Conservation (phyloP, 1,140 invertebrate species). For the Adoxophyes honmai region DNA sequence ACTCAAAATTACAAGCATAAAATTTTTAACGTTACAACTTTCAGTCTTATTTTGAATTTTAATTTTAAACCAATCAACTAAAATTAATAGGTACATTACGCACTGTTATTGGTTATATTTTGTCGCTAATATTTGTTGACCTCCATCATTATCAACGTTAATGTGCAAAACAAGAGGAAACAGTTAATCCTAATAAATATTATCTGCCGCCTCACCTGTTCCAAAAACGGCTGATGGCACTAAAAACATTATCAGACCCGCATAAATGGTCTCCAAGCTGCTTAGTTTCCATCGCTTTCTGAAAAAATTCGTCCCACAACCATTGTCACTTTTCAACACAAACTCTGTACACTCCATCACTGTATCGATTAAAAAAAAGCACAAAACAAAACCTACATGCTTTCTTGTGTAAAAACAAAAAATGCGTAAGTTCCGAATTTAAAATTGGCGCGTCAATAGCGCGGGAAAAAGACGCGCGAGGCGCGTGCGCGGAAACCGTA, state of each 20-base stretch:
- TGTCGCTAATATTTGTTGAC: too few relatives aligned
- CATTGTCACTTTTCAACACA: not conserved
- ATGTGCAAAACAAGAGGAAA: too few relatives aligned
- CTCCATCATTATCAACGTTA: too few relatives aligned
- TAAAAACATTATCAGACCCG: slow-evolving; percentile 49
- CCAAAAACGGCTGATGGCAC: slow-evolving; percentile 50
- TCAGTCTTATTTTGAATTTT: too few relatives aligned
- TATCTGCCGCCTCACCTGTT: slow-evolving; percentile 43
- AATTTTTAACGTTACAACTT: too few relatives aligned
- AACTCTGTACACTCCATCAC: slow-evolving; percentile 7
- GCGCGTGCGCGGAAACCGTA: slow-evolving; percentile 42
- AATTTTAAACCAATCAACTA: too few relatives aligned
- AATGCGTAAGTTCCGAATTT: slow-evolving; percentile 21
- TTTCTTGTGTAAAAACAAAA: not conserved
- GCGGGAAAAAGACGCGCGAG: slow-evolving; percentile 36
- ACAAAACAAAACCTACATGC: slow-evolving; percentile 1
- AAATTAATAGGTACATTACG: too few relatives aligned
- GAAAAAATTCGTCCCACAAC: slow-evolving; percentile 23
- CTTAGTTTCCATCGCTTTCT: slow-evolving; percentile 37
- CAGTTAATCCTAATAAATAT: too few relatives aligned
- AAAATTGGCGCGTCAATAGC: slow-evolving; percentile 30
- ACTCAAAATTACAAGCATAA: too few relatives aligned
- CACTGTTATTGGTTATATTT: too few relatives aligned
- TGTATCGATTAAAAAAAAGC: not conserved
- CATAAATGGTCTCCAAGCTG: slow-evolving; percentile 40